Evolutionary conservation across 2,797 vertebrate species (phyloP), one percentile per base, ranked within the genome.

Genomic region (Argyrosomus regius): DNA sequence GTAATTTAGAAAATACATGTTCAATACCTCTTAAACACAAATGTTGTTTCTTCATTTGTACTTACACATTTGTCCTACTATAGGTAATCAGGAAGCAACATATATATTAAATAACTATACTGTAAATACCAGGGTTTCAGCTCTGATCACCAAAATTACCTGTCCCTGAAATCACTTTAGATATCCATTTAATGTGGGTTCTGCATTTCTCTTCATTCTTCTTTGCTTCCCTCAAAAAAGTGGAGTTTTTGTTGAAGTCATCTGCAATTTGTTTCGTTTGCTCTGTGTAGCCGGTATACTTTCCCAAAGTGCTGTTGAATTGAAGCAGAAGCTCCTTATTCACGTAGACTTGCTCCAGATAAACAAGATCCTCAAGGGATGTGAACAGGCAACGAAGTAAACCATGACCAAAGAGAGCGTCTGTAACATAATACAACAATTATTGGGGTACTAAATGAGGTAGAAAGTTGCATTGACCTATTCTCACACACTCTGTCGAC

Each of bases 261-360:
- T 76, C 45, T 5, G 41, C 82, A 31, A 83, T 0, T 3, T 62
- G 3, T 26, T 14, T 54, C 24, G 39, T 0, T 16, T 20, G 63
- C 6, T 81, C 6, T 17, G 84, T 92, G 74, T 69, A 88, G 41
- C 87, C 86, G 0, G 3, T 69, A 60, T 0, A 12, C 24, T 83
- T 81, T 58, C 83, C 88, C 41, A 67, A 6, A 22, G 90, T 89
- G 92, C 90, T 92, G 89, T 90, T 94, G 69, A 41, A 93, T 50
- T 86, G 53, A 0, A 0, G 0, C 1, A 6, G 0, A 20, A 92
- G 6, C 7, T 58, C 0, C 56, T 91, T 92, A 46, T 92, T 91
- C 5, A 86, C 82, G 78, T 57, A 78, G 18, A 76, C 0, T 9
- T 83, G 64, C 1, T 16, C 24, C 46, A 89, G 20, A 45, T 22